Base-by-base conservation (phyloP, 2,888 invertebrate genomes). In the Orchesellides sinensis region DNA sequence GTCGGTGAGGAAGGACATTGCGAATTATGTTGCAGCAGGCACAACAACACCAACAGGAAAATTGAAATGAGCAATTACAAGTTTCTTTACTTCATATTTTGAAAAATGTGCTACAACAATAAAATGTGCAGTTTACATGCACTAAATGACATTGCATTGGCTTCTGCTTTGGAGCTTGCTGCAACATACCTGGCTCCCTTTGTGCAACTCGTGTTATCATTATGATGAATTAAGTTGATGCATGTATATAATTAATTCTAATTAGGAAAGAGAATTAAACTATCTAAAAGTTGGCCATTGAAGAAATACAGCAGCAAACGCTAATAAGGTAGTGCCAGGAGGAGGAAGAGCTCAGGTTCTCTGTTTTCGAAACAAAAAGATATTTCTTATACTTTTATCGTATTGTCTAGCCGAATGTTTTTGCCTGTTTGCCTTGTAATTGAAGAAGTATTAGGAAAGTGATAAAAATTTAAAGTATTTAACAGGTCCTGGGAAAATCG, bases 191-290 rank as follows among this genome's bases (percentile, higher is more conserved):
- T 52, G 52, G 52, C 52, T 21, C 52, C n/a, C n/a, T 56, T 29
- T 32, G 29, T 32, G 32, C 59, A 59, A 59, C 59, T 59, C n/a
- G 59, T 59, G 59, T 59, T 59, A 59, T 59, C 32, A 32, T 27
- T 59, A 29, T 59, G 59, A 59, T 59, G 32, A 29, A 12, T 1
- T 23, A 17, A 56, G 12, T 1, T 14, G 27, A 27, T 56, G 27
- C n/a, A 19, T 49, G 49, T 17, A 29, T 21, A 47, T 21, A 59
- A 59, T 59, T 32, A 29, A 52, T 23, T n/a, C 59, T 59, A 59
- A 59, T 59, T 59, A 59, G 59, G 29, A 59, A 59, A 29, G 59
- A 32, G 59, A 54, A 54, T 49, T n/a, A n/a, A n/a, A n/a, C n/a
- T 54, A 25, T 17, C 59, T 59, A 32, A 59, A 59, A 59, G 59